A percentile compares a stretch with the other conserved stretches of the same genome.
Conservation (phyloP, 92 coral and sea anemone genomes). For the Porites lobata region DNA sequence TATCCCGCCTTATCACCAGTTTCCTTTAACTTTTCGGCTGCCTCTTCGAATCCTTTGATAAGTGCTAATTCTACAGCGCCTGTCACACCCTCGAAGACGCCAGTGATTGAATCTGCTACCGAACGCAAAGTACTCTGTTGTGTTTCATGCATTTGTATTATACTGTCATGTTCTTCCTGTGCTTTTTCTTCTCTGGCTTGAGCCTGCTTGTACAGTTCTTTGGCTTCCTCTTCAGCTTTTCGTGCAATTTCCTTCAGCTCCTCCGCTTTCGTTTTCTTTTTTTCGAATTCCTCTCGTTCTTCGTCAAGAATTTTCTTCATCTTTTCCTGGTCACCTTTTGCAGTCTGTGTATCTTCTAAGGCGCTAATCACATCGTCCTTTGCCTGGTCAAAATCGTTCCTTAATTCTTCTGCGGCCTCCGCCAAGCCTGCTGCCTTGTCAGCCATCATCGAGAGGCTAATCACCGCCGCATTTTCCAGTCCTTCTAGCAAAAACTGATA, state of each 20-base stretch:
- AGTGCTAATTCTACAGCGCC: background rate
- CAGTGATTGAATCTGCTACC: background rate
- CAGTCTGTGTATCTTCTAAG: conserved; percentile 49
- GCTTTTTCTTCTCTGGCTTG: conserved; percentile 15
- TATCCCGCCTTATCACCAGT: conserved; percentile 27
- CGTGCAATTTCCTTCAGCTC: too few relatives aligned
- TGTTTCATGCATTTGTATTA: too few relatives aligned
- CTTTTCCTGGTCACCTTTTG: conserved; percentile 47
- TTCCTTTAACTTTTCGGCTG: background rate
- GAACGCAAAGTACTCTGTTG: too few relatives aligned
- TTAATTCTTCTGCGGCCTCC: conserved; percentile 62
- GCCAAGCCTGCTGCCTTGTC: conserved; percentile 53
- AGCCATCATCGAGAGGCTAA: conserved; percentile 44
- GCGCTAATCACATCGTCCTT: conserved; percentile 48
- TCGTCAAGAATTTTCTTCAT: conserved; percentile 9
- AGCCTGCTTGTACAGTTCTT: too few relatives aligned
- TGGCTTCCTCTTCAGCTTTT: too few relatives aligned
- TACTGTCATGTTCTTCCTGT: conserved; percentile 1
- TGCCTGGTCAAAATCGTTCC: conserved; percentile 54
- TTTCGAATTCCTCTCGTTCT: background rate
- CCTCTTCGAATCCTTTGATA: background rate
- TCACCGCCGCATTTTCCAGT: conserved; percentile 62
- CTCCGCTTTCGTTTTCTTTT: too few relatives aligned
- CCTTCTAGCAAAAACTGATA: conserved; percentile 66
- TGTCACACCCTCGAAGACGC: background rate